Evolutionary conservation across 2,888 invertebrate genomes (phyloP).

Genomic region (Tetragonula carbonaria): DNA sequence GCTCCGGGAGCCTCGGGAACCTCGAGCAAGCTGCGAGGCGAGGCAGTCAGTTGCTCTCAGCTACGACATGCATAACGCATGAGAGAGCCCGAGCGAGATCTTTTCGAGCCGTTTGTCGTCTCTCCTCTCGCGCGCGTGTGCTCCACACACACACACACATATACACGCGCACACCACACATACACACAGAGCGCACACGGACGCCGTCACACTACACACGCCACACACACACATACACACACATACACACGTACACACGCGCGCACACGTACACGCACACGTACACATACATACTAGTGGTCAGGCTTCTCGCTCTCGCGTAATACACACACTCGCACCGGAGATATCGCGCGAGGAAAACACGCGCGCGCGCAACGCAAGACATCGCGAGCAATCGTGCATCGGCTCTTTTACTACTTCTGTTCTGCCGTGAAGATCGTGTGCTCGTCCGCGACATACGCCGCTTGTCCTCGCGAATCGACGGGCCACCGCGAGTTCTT

Average conservation of each 20-base stretch:
- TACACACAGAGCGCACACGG: conserved; percentile 32
- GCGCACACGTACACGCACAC: conserved; percentile 19
- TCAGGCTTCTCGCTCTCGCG: neutral
- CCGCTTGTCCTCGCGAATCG: conserved; percentile 27
- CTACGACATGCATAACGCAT: conserved; percentile 87
- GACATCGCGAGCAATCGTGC: conserved; percentile 22
- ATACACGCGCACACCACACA: neutral
- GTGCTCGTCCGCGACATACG: conserved; percentile 43
- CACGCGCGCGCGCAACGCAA: conserved; percentile 48
- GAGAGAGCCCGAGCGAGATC: conserved; percentile 84
- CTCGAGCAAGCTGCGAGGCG: conserved; percentile 81
- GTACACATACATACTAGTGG: neutral
- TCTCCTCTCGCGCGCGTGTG: conserved; percentile 1
- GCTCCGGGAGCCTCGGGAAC: conserved; percentile 79
- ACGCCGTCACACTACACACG: too few species aligned
- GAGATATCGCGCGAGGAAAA: conserved; percentile 60
- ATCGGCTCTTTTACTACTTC: conserved; percentile 39
- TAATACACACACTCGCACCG: conserved; percentile 21
- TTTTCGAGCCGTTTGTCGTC: conserved; percentile 60
- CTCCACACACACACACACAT: conserved; percentile 33
- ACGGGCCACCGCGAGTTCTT: neutral
- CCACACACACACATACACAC: conserved; percentile 28
- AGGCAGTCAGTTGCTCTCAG: conserved; percentile 86
- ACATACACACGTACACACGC: neutral
- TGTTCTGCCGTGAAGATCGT: conserved; percentile 51